A percentile compares a stretch with the other conserved stretches of the same genome.
These are phyloP conservation scores for Penaeus japonicus DNA, from an alignment of 1,140 invertebrate species.

Conservation along the genomic window DNA sequence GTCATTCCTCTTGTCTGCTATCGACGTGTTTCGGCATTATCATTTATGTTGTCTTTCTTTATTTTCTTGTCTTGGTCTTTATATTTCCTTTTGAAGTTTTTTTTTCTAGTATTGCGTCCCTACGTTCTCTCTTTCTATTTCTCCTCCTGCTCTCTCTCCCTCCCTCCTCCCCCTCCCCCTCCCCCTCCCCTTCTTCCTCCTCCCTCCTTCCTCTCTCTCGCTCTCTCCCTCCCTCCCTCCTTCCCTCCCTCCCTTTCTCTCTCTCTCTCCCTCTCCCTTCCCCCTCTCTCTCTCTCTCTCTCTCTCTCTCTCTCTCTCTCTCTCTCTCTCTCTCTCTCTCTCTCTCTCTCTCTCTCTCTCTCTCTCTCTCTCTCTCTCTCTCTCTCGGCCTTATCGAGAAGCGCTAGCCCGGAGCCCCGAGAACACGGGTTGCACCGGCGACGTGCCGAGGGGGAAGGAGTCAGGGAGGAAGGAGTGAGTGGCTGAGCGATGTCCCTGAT, in stretches of 20 bases:
- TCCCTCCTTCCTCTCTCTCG: neutral
- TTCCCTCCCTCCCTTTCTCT: slow-evolving; percentile 2
- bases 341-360: neutral
- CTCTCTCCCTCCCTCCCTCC: neutral
- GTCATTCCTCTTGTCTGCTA: too few species aligned
- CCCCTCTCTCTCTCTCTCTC: neutral
- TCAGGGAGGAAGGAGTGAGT: neutral
- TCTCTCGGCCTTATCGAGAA: too few species aligned
- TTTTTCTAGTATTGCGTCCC: neutral
- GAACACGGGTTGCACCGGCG: too few species aligned
- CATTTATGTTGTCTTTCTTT: neutral
- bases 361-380: too few species aligned
- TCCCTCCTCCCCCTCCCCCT: neutral
- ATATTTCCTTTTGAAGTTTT: neutral
- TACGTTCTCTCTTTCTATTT: neutral
- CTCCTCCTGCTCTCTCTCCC: neutral
- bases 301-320: neutral
- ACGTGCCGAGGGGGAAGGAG: neutral
- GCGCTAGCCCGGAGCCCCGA: neutral
- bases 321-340: neutral
- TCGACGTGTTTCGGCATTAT: too few species aligned
- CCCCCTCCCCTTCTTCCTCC: neutral
- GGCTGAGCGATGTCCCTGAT: neutral
- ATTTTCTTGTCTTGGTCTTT: neutral
- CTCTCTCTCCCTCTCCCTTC: neutral